phyloP scores from a whole-genome alignment of 2,797 vertebrate species.

The Chrosomus eos region DNA sequence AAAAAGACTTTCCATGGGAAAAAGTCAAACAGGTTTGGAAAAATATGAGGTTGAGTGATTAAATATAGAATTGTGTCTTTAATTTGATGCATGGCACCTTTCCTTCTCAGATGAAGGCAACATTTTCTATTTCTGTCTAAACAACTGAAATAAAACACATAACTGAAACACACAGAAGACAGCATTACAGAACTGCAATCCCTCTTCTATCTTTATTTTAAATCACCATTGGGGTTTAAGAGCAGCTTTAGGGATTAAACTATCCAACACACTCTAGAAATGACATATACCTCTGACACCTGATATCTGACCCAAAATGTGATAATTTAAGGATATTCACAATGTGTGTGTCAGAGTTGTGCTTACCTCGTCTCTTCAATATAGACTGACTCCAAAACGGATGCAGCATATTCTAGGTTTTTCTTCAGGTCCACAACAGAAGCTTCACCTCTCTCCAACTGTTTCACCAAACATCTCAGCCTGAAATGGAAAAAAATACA shows the following conservation, averaged over 20 bases:
- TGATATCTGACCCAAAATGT: constrained; percentile 17
- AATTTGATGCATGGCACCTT: background rate
- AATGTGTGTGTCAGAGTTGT: background rate
- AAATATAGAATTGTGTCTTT: background rate
- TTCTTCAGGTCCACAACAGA: constrained; percentile 87
- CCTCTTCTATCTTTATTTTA: background rate
- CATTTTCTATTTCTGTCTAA: background rate
- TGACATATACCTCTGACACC: background rate
- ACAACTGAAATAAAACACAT: background rate
- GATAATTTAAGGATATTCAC: background rate
- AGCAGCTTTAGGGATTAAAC: constrained; percentile 17
- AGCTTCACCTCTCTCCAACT: constrained; percentile 86
- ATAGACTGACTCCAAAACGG: constrained; percentile 88
- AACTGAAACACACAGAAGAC: background rate
- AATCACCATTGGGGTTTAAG: background rate
- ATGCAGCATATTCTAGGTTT: constrained; percentile 89
- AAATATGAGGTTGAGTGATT: background rate
- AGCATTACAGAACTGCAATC: background rate
- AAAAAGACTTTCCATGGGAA: background rate
- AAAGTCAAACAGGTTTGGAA: background rate
- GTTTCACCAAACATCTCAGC: constrained; percentile 86
- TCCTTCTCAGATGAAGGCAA: background rate
- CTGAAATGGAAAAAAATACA: constrained; percentile 62
- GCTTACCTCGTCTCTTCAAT: constrained; percentile 87
- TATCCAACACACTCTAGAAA: constrained; percentile 9